These are phyloP conservation scores for Drosophila limbata DNA, from an alignment of 2,888 invertebrate species.

Conservation along the genomic window DNA sequence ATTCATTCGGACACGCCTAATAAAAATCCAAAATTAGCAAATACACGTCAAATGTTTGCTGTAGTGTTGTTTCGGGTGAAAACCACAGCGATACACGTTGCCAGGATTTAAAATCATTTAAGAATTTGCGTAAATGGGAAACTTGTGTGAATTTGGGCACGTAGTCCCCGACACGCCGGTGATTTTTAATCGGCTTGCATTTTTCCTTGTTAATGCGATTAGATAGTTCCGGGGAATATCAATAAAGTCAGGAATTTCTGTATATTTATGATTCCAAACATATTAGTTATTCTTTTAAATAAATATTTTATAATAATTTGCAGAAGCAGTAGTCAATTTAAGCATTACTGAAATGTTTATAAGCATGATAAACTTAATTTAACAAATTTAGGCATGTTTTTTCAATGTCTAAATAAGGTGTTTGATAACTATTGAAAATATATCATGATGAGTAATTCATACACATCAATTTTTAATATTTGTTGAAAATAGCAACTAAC, in stretches of 20 bases:
- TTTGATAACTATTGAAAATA: too few species aligned
- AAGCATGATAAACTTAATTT: too few species aligned
- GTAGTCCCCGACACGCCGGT: slow-evolving; percentile 40
- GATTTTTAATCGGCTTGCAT: not conserved
- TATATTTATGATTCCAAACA: not conserved
- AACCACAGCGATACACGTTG: slow-evolving; percentile 42
- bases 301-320: not conserved
- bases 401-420: too few species aligned
- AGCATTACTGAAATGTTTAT: too few species aligned
- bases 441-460: too few species aligned
- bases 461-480: not conserved
- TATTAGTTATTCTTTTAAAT: not conserved
- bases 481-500: too few species aligned
- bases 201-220: slow-evolving; percentile 1
- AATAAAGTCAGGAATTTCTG: not conserved
- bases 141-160: slow-evolving; percentile 56
- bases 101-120: slow-evolving; percentile 58
- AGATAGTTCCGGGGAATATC: not conserved
- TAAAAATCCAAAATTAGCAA: slow-evolving; percentile 36
- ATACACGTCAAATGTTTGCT: slow-evolving; percentile 51
- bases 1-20: slow-evolving; percentile 48
- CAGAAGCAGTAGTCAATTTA: not conserved
- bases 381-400: too few species aligned
- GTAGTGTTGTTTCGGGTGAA: slow-evolving; percentile 14
- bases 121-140: slow-evolving; percentile 35